Percentiles rank a stretch among this genome's conserved stretches.
These are phyloP conservation scores for Sebastes oblongus DNA, from an alignment of 2,797 vertebrate genomes.

Conservation along the genomic window DNA sequence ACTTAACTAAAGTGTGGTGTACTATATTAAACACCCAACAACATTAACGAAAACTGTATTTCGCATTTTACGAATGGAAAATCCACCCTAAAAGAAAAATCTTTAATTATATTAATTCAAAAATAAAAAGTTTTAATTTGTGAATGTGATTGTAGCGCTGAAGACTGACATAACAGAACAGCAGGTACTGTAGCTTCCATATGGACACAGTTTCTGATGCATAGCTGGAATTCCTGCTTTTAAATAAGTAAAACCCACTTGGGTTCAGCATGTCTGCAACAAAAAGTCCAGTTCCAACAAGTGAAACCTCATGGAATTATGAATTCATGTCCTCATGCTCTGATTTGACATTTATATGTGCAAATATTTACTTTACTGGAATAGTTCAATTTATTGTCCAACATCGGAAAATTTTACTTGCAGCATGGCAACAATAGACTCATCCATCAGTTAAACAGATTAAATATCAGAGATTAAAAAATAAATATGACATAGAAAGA, in stretches of 20 bases:
- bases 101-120: neutral
- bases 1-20: neutral
- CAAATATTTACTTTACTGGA: too few relatives aligned
- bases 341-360: too few relatives aligned
- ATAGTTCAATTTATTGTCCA: neutral
- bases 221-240: neutral
- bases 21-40: neutral
- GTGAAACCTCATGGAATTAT: neutral
- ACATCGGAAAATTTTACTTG: neutral
- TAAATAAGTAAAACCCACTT: neutral
- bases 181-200: neutral
- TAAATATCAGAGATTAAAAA: accelerated
- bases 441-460: neutral
- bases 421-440: neutral
- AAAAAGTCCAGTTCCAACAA: neutral
- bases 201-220: neutral
- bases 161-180: neutral
- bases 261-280: neutral
- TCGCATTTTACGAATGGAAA: neutral
- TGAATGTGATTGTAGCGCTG: neutral
- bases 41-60: neutral
- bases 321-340: neutral
- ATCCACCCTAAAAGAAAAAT: neutral
- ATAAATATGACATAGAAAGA: neutral
- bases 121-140: neutral